Base-by-base conservation (phyloP, 2,888 invertebrate species). In the Rosalia funebris region DNA sequence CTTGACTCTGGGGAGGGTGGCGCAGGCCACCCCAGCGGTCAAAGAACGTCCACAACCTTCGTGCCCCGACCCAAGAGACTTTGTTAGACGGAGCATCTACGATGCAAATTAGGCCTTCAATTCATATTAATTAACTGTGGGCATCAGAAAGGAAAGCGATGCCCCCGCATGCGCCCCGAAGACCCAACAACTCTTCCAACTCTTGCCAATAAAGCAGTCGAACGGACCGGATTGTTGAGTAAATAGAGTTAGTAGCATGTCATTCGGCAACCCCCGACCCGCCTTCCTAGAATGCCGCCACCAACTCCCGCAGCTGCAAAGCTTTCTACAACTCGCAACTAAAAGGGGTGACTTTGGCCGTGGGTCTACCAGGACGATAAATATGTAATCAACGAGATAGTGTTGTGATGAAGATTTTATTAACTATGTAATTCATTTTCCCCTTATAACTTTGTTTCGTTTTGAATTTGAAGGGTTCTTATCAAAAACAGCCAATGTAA, bases 81-180 rank as follows among this genome's bases (percentile, higher is more conserved):
- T 65, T 69, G 69, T 70, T 69, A 69, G 65, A 50, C 57, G 15
- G 44, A 36, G 62, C 65, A 68, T 68, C 71, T 70, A 70, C 62
- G 71, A 78, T 77, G 77, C 70, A 78, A 78, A 78, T 77, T 72
- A 73, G 75, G 68, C 73, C 75, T 75, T 75, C 74, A 75, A 76
- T 77, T 78, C 76, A 74, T 75, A 78, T 77, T 77, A 78, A 78
- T 78, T 78, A 78, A 76, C 75, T 72, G 71, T 68, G 74, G 68
- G 68, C 70, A 41, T 14, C 48, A 32, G 41, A 42, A 25, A 48
- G 45, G 42, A 45, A 37, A 44, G 54, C 44, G 7, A 16, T 12
- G 68, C 71, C 72, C 73, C 68, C 74, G 74, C 75, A 73, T 75
- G 74, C 75, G 74, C 75, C 71, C 69, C 71, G 65, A 63, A 16